Evolutionary conservation across 2,797 vertebrate species (phyloP).

Genomic region (Karalla daura): DNA sequence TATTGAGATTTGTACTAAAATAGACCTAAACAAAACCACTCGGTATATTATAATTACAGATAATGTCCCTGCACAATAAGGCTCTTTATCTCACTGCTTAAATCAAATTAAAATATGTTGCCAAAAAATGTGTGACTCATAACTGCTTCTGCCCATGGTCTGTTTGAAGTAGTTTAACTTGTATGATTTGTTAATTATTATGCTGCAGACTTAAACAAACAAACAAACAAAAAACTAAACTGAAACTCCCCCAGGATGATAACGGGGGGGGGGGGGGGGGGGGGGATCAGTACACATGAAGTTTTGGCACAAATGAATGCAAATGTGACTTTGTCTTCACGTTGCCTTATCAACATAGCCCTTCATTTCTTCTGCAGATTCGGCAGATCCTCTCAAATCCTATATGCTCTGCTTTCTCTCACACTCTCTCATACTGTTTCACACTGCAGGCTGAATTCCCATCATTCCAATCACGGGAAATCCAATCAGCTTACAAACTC

Average conservation of each 20-base stretch:
- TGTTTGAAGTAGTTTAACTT: slow-evolving; percentile 9
- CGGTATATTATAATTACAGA: not conserved
- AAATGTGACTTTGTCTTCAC: not conserved
- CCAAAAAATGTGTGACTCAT: slow-evolving; percentile 10
- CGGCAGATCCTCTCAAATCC: slow-evolving; percentile 18
- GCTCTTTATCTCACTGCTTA: not conserved
- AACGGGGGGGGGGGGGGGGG: too few relatives aligned
- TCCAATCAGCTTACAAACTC: slow-evolving; percentile 37
- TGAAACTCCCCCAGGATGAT: too few relatives aligned
- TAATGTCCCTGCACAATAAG: not conserved
- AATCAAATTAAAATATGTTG: not conserved
- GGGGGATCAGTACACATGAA: too few relatives aligned
- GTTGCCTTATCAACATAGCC: not conserved
- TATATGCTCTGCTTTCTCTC: slow-evolving; percentile 15
- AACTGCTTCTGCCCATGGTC: not conserved
- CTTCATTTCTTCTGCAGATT: slow-evolving; percentile 1
- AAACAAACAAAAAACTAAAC: too few relatives aligned
- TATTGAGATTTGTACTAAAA: not conserved
- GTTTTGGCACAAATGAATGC: not conserved
- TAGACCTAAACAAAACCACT: not conserved
- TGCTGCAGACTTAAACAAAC: slow-evolving; percentile 1
- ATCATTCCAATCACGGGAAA: slow-evolving; percentile 27
- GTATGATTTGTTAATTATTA: not conserved
- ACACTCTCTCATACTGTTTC: slow-evolving; percentile 6
- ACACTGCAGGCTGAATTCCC: slow-evolving; percentile 32